Percentiles rank a stretch among this genome's conserved stretches.
These are phyloP conservation scores for Rachycentron canadum DNA, from an alignment of 2,797 vertebrate species.

Conservation along the genomic window DNA sequence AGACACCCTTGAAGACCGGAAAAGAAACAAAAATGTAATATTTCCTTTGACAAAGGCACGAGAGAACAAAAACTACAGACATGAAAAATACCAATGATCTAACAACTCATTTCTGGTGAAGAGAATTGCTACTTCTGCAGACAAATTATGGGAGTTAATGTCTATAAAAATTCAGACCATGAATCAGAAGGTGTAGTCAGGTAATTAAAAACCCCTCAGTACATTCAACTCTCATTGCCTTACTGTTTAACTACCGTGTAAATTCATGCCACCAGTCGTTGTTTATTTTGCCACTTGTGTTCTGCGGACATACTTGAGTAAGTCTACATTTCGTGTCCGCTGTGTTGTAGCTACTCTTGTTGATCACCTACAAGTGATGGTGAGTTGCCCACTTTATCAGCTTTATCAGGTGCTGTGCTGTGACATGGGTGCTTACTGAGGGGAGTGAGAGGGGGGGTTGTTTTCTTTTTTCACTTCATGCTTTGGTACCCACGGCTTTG, in stretches of 20 bases:
- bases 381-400: constrained; percentile 72
- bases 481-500: constrained; percentile 76
- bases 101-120: background rate
- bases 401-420: constrained; percentile 65
- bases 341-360: constrained; percentile 36
- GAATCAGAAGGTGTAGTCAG: constrained; percentile 33
- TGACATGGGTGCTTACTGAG: constrained; percentile 27
- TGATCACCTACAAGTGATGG: too few relatives aligned
- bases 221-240: constrained; percentile 22
- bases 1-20: background rate
- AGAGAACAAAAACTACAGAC: background rate
- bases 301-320: constrained; percentile 45
- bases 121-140: background rate
- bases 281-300: constrained; percentile 54
- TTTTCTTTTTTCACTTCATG: constrained; percentile 78
- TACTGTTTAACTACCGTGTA: constrained; percentile 36
- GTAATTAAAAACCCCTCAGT: constrained; percentile 51
- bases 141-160: background rate
- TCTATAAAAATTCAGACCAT: constrained; percentile 5
- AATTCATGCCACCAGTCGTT: constrained; percentile 36
- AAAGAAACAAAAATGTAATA: background rate
- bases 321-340: constrained; percentile 22
- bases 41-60: background rate
- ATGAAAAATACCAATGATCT: background rate
- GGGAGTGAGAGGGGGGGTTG: constrained; percentile 22